Percentiles rank a stretch among this genome's conserved stretches.
These are phyloP conservation scores for Siniperca knerii DNA, from an alignment of 2,113 vertebrate genomes.

Conservation along the genomic window DNA sequence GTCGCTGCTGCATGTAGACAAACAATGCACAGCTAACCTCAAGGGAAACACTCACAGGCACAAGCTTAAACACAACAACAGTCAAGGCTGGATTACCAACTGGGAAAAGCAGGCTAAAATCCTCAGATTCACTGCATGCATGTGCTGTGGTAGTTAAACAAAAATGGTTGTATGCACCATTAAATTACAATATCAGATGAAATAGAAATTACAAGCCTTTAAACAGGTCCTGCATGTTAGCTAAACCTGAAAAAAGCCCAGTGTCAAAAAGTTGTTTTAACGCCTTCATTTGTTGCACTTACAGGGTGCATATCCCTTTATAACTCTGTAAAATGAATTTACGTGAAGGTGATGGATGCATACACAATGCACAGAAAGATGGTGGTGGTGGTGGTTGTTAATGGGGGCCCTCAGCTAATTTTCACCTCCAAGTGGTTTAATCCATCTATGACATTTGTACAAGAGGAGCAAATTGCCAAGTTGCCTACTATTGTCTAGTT, in stretches of 20 bases:
- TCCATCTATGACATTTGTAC: neutral
- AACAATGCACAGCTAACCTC: slow-evolving; percentile 8
- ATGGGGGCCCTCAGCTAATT: no score
- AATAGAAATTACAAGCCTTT: neutral
- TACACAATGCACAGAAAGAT: neutral
- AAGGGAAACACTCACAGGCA: slow-evolving; percentile 8
- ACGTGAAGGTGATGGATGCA: neutral
- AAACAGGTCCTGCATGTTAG: neutral
- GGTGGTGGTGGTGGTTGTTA: neutral
- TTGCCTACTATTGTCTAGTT: neutral
- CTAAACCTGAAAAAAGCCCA: neutral
- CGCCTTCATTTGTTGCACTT: neutral
- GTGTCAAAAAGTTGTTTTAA: neutral
- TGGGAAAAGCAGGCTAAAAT: neutral
- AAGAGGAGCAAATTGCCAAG: neutral
- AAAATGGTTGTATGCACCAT: neutral
- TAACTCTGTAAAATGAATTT: neutral
- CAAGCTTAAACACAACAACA: neutral
- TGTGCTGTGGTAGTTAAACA: neutral
- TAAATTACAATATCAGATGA: neutral
- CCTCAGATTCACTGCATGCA: slow-evolving; percentile 3
- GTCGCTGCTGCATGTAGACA: slow-evolving; percentile 24
- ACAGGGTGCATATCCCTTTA: neutral
- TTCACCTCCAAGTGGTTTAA: neutral
- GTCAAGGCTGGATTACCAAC: neutral